These are phyloP conservation scores for Stictonetta naevosa DNA, from an alignment of 2,113 vertebrate species.

Conservation along the genomic window DNA sequence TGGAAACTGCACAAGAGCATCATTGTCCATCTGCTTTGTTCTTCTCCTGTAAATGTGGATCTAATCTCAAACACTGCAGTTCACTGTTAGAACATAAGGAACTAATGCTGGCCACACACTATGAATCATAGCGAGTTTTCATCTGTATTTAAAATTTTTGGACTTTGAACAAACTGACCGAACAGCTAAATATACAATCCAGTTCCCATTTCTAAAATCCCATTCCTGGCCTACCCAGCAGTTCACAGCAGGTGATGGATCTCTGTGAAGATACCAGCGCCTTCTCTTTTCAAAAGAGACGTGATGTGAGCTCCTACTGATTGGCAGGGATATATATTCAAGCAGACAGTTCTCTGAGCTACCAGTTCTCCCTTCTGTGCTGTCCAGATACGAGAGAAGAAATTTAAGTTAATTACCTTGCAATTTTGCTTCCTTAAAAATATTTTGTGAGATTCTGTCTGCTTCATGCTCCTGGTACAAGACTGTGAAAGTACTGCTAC, in stretches of 20 bases:
- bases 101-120: background rate
- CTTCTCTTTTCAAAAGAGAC: background rate
- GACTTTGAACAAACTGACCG: conserved; percentile 29
- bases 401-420: background rate
- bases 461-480: background rate
- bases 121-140: conserved; percentile 18
- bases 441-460: background rate
- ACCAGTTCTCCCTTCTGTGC: background rate
- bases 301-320: background rate
- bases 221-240: background rate
- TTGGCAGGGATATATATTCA: background rate
- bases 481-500: background rate
- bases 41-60: background rate
- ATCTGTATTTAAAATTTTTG: conserved; percentile 12
- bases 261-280: background rate
- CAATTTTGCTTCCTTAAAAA: background rate
- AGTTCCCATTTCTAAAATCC: background rate
- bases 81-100: conserved; percentile 20
- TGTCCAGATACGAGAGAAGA: background rate
- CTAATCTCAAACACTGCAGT: conserved; percentile 2
- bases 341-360: background rate
- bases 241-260: background rate
- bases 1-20: background rate
- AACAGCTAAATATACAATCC: conserved; percentile 35
- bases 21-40: background rate